Base-by-base conservation (phyloP, 2,797 vertebrate species). In the Falco naumanni region DNA sequence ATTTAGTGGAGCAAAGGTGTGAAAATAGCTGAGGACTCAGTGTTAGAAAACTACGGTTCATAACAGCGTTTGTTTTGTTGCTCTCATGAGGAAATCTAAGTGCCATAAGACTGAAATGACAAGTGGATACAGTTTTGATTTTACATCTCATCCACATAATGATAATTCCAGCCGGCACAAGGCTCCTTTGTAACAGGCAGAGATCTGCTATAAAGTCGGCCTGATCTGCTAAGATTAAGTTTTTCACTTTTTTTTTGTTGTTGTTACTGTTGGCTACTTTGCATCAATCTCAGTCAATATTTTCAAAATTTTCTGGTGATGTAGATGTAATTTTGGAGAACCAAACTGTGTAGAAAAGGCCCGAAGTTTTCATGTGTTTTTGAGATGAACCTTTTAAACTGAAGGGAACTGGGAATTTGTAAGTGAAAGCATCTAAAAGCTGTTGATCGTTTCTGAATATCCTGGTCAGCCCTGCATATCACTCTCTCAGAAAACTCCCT, bases 21-120 rank as follows among this genome's bases (percentile, higher is more conserved):
- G 82, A 80, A 92, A 94, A 74, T 41, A 90, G 47, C 86, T 65
- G 89, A 94, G 59, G 64, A 37, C 6, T 87, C 31, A 9, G 26
- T 43, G 65, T 13, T 84, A 65, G 92, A 66, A 89, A 94, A 82
- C 31, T 41, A 28, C 70, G 5, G 0, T 31, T 89, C 45, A 4
- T 43, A 39, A 34, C 28, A 68, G 53, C 31, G 24, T 29, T 65
- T 87, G 4, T 84, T 88, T 68, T 68, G 50, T 31, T 4, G 5
- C 16, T 90, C 28, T 92, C 78, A n/a, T 15, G 63, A 83, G 84
- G 66, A 82, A 82, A 87, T 54, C 29, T 31, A 65, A 79, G 21
- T 50, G 48, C 60, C 14, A 4, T 51, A 63, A n/a, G 48, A 79
- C 28, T 70, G 71, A 91, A 90, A 94, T n/a, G 77, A 43, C 50